These are phyloP conservation scores for Tenthredo livida DNA, from an alignment of 2,888 invertebrate species.

Conservation along the genomic window DNA sequence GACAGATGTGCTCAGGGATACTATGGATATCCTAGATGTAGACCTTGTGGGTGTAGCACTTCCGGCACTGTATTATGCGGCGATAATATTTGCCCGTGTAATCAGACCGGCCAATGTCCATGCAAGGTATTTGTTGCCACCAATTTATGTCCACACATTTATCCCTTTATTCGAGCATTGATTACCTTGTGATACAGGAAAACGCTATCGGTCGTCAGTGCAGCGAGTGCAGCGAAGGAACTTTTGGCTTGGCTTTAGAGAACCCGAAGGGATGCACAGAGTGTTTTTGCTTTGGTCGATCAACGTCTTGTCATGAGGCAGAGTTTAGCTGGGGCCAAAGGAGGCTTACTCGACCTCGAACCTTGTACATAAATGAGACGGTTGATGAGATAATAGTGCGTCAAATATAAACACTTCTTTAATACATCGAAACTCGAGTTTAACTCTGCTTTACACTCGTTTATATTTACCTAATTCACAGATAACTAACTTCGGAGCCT, in stretches of 20 bases:
- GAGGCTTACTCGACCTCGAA: slow-evolving; percentile 80
- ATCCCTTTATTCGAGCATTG: not conserved
- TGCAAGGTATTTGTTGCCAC: slow-evolving; percentile 85
- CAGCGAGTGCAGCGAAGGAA: slow-evolving; percentile 89
- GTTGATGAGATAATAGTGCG: slow-evolving; percentile 70
- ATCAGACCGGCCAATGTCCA: slow-evolving; percentile 89
- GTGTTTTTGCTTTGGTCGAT: slow-evolving; percentile 97
- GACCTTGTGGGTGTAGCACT: slow-evolving; percentile 89
- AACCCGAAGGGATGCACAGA: slow-evolving; percentile 94
- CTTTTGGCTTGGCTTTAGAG: slow-evolving; percentile 90
- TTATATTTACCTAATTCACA: slow-evolving; percentile 55
- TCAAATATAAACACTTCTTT: not conserved
- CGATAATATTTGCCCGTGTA: slow-evolving; percentile 82
- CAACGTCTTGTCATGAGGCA: slow-evolving; percentile 89
- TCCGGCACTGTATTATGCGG: slow-evolving; percentile 85
- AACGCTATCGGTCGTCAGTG: slow-evolving; percentile 93
- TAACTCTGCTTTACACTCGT: not conserved
- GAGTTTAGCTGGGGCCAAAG: slow-evolving; percentile 91
- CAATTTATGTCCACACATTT: not conserved
- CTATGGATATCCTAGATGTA: slow-evolving; percentile 94
- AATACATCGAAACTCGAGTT: not conserved
- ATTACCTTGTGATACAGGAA: slow-evolving; percentile 79
- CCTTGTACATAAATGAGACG: slow-evolving; percentile 73
- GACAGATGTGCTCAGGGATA: slow-evolving; percentile 91
- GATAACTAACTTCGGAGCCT: slow-evolving; percentile 70